phyloP scores from a whole-genome alignment of 2,888 invertebrate species.

The Choreutis nemorana region DNA sequence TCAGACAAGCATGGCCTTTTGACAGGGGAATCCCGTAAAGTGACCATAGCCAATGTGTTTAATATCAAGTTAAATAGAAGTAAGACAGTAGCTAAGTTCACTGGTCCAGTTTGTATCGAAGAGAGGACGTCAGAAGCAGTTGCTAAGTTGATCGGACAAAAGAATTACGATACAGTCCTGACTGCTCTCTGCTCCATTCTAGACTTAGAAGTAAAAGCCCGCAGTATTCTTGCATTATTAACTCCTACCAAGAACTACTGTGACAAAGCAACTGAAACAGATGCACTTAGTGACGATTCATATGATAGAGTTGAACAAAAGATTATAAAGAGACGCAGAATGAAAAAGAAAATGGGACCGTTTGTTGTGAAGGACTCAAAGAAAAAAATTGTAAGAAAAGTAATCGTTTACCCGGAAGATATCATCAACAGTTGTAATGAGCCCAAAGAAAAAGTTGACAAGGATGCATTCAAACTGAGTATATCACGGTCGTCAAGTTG shows the following conservation, averaged over 20 bases:
- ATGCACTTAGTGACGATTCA: background rate
- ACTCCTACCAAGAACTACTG: conserved; percentile 14
- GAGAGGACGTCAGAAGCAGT: conserved; percentile 34
- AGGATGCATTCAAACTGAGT: background rate
- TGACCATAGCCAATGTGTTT: conserved; percentile 24
- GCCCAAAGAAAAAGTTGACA: background rate
- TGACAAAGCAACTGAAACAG: conserved; percentile 6
- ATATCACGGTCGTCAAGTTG: conserved; percentile 25
- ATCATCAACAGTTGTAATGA: too few species aligned
- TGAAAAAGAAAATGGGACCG: too few species aligned
- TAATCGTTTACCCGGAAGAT: too few species aligned
- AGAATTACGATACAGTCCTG: conserved; percentile 35
- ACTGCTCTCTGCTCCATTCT: conserved; percentile 35
- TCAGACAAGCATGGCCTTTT: conserved; percentile 26
- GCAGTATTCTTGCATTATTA: conserved; percentile 32
- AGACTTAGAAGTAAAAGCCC: conserved; percentile 32
- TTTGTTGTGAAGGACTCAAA: too few species aligned
- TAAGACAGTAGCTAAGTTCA: conserved; percentile 28
- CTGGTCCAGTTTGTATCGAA: conserved; percentile 9
- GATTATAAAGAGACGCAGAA: too few species aligned
- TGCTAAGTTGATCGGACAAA: conserved; percentile 35
- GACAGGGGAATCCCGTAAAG: conserved; percentile 22
- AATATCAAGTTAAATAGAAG: conserved; percentile 22
- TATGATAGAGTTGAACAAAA: too few species aligned
- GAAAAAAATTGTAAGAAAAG: too few species aligned